Evolutionary conservation across 1,140 invertebrate species (phyloP).

Genomic region (Macrotrachela quadricornifera): DNA sequence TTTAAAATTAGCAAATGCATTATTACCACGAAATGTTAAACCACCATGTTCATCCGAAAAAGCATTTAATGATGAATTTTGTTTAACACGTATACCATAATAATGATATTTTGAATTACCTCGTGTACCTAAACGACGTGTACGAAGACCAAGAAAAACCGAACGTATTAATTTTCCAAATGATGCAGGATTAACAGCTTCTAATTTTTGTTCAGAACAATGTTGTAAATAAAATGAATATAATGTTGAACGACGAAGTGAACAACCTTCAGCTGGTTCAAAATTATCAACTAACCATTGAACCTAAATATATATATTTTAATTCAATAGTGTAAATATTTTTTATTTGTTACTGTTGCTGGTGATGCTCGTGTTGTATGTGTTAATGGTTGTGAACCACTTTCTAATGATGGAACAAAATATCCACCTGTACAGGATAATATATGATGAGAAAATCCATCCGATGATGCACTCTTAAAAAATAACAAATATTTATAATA

Average conservation of each 20-base stretch:
- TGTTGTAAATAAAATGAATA: constrained; percentile 89
- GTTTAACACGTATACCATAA: constrained; percentile 91
- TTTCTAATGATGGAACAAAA: too few species aligned
- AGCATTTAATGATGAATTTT: constrained; percentile 50
- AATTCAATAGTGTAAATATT: too few species aligned
- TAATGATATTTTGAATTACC: constrained; percentile 99
- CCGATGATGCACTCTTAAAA: too few species aligned
- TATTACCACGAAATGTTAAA: too few species aligned
- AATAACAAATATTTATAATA: too few species aligned
- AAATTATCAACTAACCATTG: constrained; percentile 86
- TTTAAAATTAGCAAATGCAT: background rate
- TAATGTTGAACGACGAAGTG: constrained; percentile 74
- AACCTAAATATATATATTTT: background rate
- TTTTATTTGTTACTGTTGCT: too few species aligned
- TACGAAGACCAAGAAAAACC: constrained; percentile 80
- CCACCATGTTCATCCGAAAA: constrained; percentile 34
- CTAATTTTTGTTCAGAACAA: constrained; percentile 73
- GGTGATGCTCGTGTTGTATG: too few species aligned
- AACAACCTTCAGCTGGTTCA: constrained; percentile 89
- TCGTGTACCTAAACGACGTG: constrained; percentile 70
- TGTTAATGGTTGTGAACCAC: too few species aligned
- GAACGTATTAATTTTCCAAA: constrained; percentile 96
- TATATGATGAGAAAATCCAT: too few species aligned
- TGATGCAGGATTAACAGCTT: constrained; percentile 92
- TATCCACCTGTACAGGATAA: too few species aligned